Percentiles rank a stretch among this genome's conserved stretches.
Evolutionary conservation across 2,888 invertebrate species (phyloP).

Genomic region (Drosophila monieri): DNA sequence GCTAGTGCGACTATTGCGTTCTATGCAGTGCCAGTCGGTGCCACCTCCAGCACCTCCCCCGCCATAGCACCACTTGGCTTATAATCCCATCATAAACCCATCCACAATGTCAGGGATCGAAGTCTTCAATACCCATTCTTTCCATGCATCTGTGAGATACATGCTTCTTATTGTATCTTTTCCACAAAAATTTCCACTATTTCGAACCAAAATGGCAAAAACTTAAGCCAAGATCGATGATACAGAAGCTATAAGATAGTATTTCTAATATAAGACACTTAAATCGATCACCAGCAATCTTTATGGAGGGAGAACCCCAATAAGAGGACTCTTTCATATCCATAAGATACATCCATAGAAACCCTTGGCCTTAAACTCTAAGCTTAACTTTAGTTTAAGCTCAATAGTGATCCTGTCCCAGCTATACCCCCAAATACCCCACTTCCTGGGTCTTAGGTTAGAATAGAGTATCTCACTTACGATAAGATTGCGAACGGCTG

Average conservation of each 20-base stretch:
- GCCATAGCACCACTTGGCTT: neutral
- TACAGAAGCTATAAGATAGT: neutral
- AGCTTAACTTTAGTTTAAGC: neutral
- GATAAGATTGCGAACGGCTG: slow-evolving; percentile 78
- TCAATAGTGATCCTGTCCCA: neutral
- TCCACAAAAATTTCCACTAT: too few species aligned
- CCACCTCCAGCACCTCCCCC: too few species aligned
- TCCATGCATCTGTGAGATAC: neutral
- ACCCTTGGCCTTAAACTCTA: neutral
- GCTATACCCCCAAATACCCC: neutral
- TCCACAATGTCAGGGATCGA: neutral
- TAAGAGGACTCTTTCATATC: neutral
- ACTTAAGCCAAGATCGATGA: too few species aligned
- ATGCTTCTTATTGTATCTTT: neutral
- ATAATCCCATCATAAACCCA: slow-evolving; percentile 31
- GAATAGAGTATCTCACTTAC: slow-evolving; percentile 70
- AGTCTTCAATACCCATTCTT: slow-evolving; percentile 8
- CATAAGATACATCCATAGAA: neutral
- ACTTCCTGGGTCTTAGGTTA: slow-evolving; percentile 4
- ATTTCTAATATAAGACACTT: slow-evolving; percentile 2
- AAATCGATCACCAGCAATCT: neutral
- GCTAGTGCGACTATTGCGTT: slow-evolving; percentile 50
- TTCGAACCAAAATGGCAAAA: too few species aligned
- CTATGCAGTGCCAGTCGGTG: slow-evolving; percentile 50
- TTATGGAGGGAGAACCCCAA: neutral